Evolutionary conservation across 2,888 invertebrate genomes (phyloP).

Genomic region (Nephrotoma flavescens): DNA sequence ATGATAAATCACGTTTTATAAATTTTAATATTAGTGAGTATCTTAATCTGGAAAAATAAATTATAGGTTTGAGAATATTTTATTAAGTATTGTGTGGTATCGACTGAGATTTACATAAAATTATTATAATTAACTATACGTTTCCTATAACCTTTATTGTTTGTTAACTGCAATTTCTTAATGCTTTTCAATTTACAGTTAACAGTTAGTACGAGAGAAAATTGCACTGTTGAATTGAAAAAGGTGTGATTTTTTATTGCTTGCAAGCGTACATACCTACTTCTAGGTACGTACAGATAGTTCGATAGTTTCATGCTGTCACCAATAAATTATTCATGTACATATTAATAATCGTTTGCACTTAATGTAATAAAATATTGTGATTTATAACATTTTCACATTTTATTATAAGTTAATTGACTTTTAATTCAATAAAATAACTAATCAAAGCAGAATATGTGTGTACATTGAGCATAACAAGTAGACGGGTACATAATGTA

Average conservation of each 20-base stretch:
- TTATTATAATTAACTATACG: background rate
- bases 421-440: background rate
- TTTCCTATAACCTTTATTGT: background rate
- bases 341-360: background rate
- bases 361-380: background rate
- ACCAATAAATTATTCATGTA: background rate
- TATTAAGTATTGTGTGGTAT: background rate
- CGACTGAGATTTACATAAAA: background rate
- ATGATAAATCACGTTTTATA: background rate
- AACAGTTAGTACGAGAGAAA: background rate
- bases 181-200: background rate
- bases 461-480: background rate
- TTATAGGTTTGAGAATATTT: background rate
- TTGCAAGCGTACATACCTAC: background rate
- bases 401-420: background rate
- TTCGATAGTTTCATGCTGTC: background rate
- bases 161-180: background rate
- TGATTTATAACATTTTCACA: background rate
- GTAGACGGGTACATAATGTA: background rate
- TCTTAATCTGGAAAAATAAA: background rate
- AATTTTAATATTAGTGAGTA: background rate
- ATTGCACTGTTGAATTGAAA: background rate
- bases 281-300: background rate
- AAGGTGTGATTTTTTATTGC: background rate
- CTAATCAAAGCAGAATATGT: background rate